phyloP scores from a whole-genome alignment of 2,113 vertebrate genomes.

The Cyprinodon tularosa region DNA sequence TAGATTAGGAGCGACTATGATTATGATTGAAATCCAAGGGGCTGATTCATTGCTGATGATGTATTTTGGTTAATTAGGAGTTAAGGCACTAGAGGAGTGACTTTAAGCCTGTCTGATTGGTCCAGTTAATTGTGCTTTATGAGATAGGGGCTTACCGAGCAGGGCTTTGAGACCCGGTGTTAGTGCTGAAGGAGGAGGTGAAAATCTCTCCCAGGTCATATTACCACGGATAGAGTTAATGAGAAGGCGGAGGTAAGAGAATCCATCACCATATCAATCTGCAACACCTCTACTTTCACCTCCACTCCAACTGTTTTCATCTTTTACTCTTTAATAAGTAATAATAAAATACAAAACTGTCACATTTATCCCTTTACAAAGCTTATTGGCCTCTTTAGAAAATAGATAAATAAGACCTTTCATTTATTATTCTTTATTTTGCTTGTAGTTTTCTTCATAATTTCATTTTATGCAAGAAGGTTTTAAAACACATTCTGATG shows the following conservation, averaged over 20 bases:
- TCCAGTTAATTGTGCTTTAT: conserved; percentile 84
- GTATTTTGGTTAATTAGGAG: conserved; percentile 84
- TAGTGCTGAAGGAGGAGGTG: conserved; percentile 76
- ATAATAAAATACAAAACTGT: conserved; percentile 44
- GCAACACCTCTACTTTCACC: conserved; percentile 66
- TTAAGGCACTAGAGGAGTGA: conserved; percentile 77
- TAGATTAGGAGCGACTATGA: conserved; percentile 74
- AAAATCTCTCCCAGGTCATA: conserved; percentile 78
- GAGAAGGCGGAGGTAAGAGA: conserved; percentile 81
- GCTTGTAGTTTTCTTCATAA: neutral
- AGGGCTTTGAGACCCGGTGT: conserved; percentile 72
- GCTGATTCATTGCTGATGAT: conserved; percentile 78
- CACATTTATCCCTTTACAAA: conserved; percentile 21
- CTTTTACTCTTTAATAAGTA: conserved; percentile 56
- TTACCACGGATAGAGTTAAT: conserved; percentile 78
- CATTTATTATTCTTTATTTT: neutral
- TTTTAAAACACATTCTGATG: conserved; percentile 10
- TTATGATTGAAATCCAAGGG: conserved; percentile 75
- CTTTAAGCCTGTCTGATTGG: conserved; percentile 83
- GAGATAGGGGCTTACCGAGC: conserved; percentile 70
- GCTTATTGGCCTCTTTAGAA: neutral
- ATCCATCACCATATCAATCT: conserved; percentile 77
- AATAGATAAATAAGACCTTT: conserved; percentile 9
- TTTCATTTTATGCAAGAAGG: conserved; percentile 11
- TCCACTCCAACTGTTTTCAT: conserved; percentile 50